Evolutionary conservation across 1,140 invertebrate species (phyloP), one percentile per base, ranked within the genome.

Genomic region (Bactericera cockerelli): DNA sequence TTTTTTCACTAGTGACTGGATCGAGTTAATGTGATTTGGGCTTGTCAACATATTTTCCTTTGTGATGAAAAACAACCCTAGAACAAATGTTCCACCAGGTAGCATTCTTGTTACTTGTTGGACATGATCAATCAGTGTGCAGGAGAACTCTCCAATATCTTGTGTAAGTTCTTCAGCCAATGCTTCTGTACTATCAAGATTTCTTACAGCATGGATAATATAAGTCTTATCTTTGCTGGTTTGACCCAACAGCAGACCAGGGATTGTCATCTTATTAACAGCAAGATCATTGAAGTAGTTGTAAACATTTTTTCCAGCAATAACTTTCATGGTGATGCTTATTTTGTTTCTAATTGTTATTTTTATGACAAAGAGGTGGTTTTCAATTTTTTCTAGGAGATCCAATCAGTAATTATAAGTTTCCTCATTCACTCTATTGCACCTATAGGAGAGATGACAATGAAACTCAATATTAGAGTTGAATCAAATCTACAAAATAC

Each of bases 81-180:
- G 74, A 53, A 89, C 81, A 72, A 79, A 79, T 73, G 88, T 79
- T 22, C 87, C 86, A 42, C 87, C 87, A 36, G 86, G 85, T 55
- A 91, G 71, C 86, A 89, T 89, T 70, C 83, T 77, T 1, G 81
- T 83, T 0, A 87, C 79, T 79, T 81, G 61, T 24, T 49, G 42
- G 8, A 22, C 42, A 49, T 49, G 42, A 49, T 49, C 42, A 6
- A 49, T 49, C 4, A 49, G 22, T 10, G 42, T 16, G n/a, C 22
- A 16, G 3, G n/a, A 49, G 22, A 19, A 49, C 42, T 49, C n/a
- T 49, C n/a, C 42, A 49, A 49, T 49, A n/a, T 49, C 42, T 49
- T 49, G 42, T 4, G 42, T 19, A n/a, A 19, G n/a, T 16, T 19
- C 42, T 49, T 49, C 42, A 22, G n/a, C 22, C 42, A 49, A 22